Evolutionary conservation across 2,113 vertebrate species (phyloP), one percentile per base, ranked within the genome.

Genomic region (Burhinus oedicnemus): DNA sequence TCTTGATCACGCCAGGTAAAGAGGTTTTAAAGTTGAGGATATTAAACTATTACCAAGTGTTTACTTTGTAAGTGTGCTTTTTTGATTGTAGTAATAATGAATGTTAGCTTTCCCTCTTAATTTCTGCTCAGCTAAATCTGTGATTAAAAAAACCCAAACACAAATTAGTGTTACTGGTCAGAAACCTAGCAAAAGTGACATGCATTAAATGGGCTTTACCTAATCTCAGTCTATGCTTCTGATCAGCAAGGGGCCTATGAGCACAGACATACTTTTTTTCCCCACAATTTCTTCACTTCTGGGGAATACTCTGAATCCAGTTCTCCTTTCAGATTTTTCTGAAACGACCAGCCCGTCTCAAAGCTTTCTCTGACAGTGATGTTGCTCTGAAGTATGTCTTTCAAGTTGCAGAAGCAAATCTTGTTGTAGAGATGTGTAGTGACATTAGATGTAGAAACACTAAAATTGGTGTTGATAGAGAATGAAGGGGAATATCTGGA

Each of bases 241-340:
- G 11, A 71, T 42, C 40, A 79, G 12, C 26, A 71, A 42, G 23
- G 16, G 10, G 1, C 5, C 20, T 66, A 2, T 8, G 13, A 54
- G 8, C 26, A 32, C 4, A 52, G 30, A 32, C 3, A 9, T n/a
- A 29, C 0, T 6, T 25, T 68, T 54, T 44, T 5, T 0, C 23
- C 18, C 12, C 23, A 34, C 27, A 57, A 55, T 82, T 83, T 80
- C 34, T 80, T 70, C 6, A 12, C 16, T 86, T 89, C 21, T 61
- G 20, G 11, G 7, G 3, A 47, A 30, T 45, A 32, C 7, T 62
- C 7, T 32, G 30, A n/a, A 66, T 62, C 19, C 17, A 71, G 12
- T 19, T 83, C 11, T 5, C 6, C 30, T 80, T 93, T 89, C 34
- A 64, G 10, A 58, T 71, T 76, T 15, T 87, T 64, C 52, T 72